Base-by-base conservation (phyloP, 2,797 vertebrate genomes). In the Peromyscus nudipes region DNA sequence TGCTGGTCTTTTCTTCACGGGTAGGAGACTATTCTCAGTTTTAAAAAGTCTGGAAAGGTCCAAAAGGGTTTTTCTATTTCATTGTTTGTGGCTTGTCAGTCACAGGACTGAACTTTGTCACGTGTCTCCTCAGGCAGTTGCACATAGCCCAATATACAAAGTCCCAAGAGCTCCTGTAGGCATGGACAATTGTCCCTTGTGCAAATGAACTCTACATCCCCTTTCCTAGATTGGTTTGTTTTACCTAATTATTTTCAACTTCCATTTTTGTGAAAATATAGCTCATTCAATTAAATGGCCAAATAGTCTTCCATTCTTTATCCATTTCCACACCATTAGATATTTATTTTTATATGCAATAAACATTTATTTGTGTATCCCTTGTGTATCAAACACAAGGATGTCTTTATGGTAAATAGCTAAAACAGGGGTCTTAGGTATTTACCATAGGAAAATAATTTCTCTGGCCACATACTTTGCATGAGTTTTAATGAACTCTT, bases 1-100 rank as follows among this genome's bases (percentile, higher is more conserved):
- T 16, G 91, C n/a, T 37, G 65, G 13, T 57, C 29, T 92, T 97
- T 95, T 94, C 43, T 79, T 73, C 79, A 95, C 88, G 34, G 14
- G 1, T 89, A 88, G 90, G 13, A 89, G 5, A 94, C 37, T 67
- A 83, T 65, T 84, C 40, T 96, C 80, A 65, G 43, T 81, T 62
- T 52, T 49, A 90, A 95, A 76, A 10, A 46, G 27, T 82, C 64
- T 88, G 52, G 34, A 60, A 92, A 16, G n/a, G 34, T 75, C 71
- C 86, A 69, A 31, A 57, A 93, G 17, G 43, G 23, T 73, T 37
- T 95, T 60, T 43, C 29, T 90, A 57, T 19, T 93, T 95, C 67
- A 71, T 27, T 49, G 40, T 40, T 96, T 96, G 19, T 16, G 6
- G 19, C 76, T 52, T 69, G 17, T 94, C 60, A 92, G 40, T 34